Base-by-base conservation (phyloP, 2,888 invertebrate species). In the Drosophila affinis region DNA sequence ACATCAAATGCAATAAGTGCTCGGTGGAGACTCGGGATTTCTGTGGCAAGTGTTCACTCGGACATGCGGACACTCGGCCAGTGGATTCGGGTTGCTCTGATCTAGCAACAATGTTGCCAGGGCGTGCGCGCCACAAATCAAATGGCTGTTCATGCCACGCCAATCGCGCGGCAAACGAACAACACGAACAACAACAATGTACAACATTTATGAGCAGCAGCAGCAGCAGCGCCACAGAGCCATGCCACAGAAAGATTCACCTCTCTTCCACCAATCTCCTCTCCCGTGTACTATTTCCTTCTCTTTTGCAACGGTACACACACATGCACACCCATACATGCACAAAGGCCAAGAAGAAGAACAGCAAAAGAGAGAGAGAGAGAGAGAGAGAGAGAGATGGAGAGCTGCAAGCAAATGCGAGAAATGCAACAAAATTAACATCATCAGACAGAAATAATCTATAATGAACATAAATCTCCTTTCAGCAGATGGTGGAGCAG, bases 391-490 rank as follows among this genome's bases (percentile, higher is more conserved):
- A n/a, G 29, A 24, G 62, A 55, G 24, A 14, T 18, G 62, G 39
- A 24, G 62, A 55, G 72, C 63, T 69, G 81, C 74, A 77, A 68
- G 83, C 86, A 87, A 85, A 85, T 86, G 88, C 87, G 84, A 88
- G 88, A 86, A 86, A 86, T 88, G 88, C 86, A 83, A 81, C 88
- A 86, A 88, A 86, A 86, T 86, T 86, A 86, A 86, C 86, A 87
- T 86, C 86, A 86, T 86, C 86, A 88, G 86, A 86, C 86, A 86
- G 88, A 86, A 86, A 86, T 86, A 86, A 88, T 88, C 88, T 88
- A 88, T 86, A 86, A 86, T 86, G 88, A 88, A 87, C 86, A 86
- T 86, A 86, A 86, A 86, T 86, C 85, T 86, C 77, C 83, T 80
- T 84, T 77, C 76, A 74, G 76, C 69, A 39, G 39, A 39, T 39